phyloP scores from a whole-genome alignment of 1,140 invertebrate genomes.

The Lepidurus apus region DNA sequence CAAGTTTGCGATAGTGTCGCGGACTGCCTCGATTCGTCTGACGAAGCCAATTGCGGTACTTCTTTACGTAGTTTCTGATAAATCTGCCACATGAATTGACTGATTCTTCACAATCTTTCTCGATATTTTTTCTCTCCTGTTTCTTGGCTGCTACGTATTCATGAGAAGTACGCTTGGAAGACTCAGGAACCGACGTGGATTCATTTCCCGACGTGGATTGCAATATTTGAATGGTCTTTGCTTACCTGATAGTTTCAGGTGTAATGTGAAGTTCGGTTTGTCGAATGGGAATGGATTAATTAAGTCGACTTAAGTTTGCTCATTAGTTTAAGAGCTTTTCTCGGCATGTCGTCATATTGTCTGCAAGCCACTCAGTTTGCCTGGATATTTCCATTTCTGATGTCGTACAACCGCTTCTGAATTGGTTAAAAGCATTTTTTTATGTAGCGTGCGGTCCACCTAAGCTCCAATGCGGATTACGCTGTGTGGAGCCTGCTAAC shows the following conservation, averaged over 20 bases:
- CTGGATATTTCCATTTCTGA: too few relatives aligned
- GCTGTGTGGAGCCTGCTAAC: constrained; percentile 37
- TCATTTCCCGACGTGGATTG: too few relatives aligned
- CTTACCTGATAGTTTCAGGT: constrained; percentile 44
- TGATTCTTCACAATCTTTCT: background rate
- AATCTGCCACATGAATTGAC: background rate
- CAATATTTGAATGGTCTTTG: constrained; percentile 45
- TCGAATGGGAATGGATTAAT: constrained; percentile 48
- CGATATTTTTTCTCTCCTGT: too few relatives aligned
- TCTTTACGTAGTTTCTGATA: background rate
- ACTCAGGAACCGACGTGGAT: too few relatives aligned
- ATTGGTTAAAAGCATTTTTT: too few relatives aligned
- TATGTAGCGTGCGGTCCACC: background rate
- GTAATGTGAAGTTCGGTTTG: constrained; percentile 47
- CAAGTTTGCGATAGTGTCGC: constrained; percentile 42
- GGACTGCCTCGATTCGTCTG: constrained; percentile 57
- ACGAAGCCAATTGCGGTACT: constrained; percentile 52
- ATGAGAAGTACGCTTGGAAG: too few relatives aligned
- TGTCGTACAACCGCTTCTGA: too few relatives aligned
- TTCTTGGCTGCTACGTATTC: too few relatives aligned
- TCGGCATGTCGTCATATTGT: background rate
- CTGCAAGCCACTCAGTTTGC: background rate
- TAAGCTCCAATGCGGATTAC: constrained; percentile 36
- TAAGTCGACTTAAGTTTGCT: constrained; percentile 40
- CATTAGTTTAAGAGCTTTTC: background rate